A percentile compares a stretch with the other conserved stretches of the same genome.
These are phyloP conservation scores for Mustela nigripes DNA, from an alignment of 2,113 vertebrate species.

Conservation along the genomic window DNA sequence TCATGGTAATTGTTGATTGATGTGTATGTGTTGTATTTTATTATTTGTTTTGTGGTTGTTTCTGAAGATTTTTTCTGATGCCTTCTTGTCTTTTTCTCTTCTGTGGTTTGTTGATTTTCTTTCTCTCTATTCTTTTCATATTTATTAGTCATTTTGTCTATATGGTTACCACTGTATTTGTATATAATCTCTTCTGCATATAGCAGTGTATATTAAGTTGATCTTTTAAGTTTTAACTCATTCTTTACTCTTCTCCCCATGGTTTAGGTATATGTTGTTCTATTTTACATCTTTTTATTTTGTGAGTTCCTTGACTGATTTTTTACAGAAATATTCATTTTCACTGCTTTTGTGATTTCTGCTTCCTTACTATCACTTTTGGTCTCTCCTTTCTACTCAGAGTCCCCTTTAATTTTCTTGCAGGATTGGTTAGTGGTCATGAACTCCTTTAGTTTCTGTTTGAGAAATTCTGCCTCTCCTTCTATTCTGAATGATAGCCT, in stretches of 20 bases:
- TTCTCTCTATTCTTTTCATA: neutral
- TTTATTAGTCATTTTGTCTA: neutral
- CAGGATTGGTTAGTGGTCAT: neutral
- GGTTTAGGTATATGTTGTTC: neutral
- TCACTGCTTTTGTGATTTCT: neutral
- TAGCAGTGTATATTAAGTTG: neutral
- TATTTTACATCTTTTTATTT: neutral
- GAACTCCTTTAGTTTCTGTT: neutral
- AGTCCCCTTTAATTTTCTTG: neutral
- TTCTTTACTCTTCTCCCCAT: neutral
- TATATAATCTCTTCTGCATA: neutral
- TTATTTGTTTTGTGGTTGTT: neutral
- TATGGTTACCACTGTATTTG: neutral
- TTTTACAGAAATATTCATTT: neutral
- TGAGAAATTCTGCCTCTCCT: neutral
- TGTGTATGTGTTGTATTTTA: neutral
- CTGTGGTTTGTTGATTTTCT: neutral
- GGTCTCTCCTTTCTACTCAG: neutral
- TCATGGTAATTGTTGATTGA: neutral
- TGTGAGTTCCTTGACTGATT: neutral
- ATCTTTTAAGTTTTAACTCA: neutral
- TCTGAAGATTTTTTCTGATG: neutral
- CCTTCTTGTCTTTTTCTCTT: neutral
- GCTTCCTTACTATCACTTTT: neutral
- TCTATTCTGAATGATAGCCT: neutral